Base-by-base conservation (phyloP, 2,113 vertebrate genomes). In the Morone chrysops region DNA sequence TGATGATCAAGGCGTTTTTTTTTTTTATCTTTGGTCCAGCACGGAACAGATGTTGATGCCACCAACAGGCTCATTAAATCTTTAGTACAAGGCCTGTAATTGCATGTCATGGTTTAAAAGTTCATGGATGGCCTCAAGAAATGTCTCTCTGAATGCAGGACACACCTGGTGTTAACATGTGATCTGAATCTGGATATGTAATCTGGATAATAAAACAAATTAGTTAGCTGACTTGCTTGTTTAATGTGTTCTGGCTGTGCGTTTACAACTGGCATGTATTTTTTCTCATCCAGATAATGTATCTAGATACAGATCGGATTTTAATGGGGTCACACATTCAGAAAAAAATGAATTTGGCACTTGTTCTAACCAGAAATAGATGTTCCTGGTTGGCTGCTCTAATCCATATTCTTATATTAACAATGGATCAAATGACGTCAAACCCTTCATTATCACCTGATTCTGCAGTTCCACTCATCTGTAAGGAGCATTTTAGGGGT, bases 31-130 rank as follows among this genome's bases (percentile, higher is more conserved):
- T 67, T 65, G 57, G 70, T 74, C 66, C 61, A 45, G 48, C 43
- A 40, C 25, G 56, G 17, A 77, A 25, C 80, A 86, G 85, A 87
- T 75, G 70, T 67, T 65, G 48, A 62, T 67, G 71, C 70, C 67
- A 65, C 50, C 72, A 81, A 40, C 54, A 22, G 74, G 43, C 79
- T 74, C 84, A 88, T 89, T 87, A 84, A 84, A 78, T 86, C 70
- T 75, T 67, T 20, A 40, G 71, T 68, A 61, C 51, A 12, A 72
- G 31, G 14, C 36, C 81, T 75, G 51, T 88, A 65, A 88, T 81
- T 75, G 79, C 43, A 68, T 40, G 81, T 67, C 89, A 87, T 14
- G 77, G 77, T 80, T 88, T 76, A 87, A 67, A 86, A 86, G 63
- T 91, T 87, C 60, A 85, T 71, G 48, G 79, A 76, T 54, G 72